Evolutionary conservation across 2,888 invertebrate species (phyloP), one percentile per base, ranked within the genome.

Genomic region (Drosophila falleni): DNA sequence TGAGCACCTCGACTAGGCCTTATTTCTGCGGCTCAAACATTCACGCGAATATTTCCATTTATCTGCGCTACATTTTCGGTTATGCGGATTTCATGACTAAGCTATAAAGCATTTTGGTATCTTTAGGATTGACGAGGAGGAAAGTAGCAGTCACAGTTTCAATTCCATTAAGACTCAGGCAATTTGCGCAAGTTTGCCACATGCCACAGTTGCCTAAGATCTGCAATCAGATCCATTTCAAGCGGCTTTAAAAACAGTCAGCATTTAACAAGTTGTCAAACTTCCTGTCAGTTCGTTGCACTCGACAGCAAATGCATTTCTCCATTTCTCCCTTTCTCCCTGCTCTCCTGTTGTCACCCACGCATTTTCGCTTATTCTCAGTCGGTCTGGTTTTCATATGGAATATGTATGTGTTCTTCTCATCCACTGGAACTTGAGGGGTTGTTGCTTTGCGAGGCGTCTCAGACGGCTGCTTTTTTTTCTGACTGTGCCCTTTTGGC

Each of bases 401-500:
- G 61, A 65, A 76, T 81, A 76, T 81, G 76, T 77, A 60, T 60
- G 76, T 66, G 71, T 46, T 76, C 66, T 73, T 76, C 75, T 67
- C 78, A 62, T 78, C 61, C 72, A 73, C 71, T 58, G 65, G 16
- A 19, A 41, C 31, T 81, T 72, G 66, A 77, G 80, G 85, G 82
- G 85, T 83, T 85, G 85, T 83, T 85, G 81, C 71, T 79, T 65
- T 80, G 64, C 68, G 47, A 47, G 63, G 71, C 78, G 68, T 66
- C 85, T 82, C 74, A 82, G 82, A 85, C 82, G 41, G 13, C 42
- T 55, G 2, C 8, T 61, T 61, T 60, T 60, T 66, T 71, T 67
- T 70, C 75, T 70, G 83, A 83, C 80, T 83, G 76, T 86, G 84
- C 86, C 84, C 84, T 86, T 84, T 86, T 86, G 84, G 86, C 86